Conservation (phyloP, 1,140 invertebrate species). For the Bradysia coprophila region DNA sequence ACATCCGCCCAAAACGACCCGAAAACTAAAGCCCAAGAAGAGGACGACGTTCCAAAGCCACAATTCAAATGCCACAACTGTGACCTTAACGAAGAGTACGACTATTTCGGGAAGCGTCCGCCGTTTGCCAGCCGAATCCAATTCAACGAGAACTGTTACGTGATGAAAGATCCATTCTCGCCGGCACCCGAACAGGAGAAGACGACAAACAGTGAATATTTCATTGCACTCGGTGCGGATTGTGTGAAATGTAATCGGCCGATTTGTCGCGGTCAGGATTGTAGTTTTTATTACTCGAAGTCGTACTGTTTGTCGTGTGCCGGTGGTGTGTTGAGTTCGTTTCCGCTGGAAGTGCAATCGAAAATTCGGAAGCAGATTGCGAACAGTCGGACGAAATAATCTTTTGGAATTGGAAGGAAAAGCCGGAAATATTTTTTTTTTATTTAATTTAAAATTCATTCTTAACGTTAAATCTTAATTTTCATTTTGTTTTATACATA, state of each 20-base stretch:
- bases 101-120: slow-evolving; percentile 51
- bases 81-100: slow-evolving; percentile 40
- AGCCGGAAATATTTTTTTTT: slow-evolving; percentile 1
- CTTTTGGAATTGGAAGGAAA: too few relatives aligned
- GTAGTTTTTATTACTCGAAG: slow-evolving; percentile 60
- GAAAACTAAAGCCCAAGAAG: too few relatives aligned
- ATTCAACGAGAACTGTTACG: slow-evolving; percentile 49
- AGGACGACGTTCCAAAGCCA: slow-evolving; percentile 16
- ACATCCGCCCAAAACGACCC: too few relatives aligned
- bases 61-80: slow-evolving; percentile 46
- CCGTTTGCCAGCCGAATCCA: slow-evolving; percentile 40
- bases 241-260: slow-evolving; percentile 44
- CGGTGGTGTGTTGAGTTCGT: slow-evolving; percentile 30
- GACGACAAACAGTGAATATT: slow-evolving; percentile 34
- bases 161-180: slow-evolving; percentile 70
- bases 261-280: slow-evolving; percentile 52
- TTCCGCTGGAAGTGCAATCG: slow-evolving; percentile 40
- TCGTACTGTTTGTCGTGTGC: slow-evolving; percentile 54
- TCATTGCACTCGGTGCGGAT: slow-evolving; percentile 52
- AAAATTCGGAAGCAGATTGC: slow-evolving; percentile 24
- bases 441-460: background rate
- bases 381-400: too few relatives aligned
- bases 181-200: slow-evolving; percentile 26
- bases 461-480: background rate
- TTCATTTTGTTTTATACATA: background rate